Evolutionary conservation across 1,140 invertebrate genomes (phyloP).

Genomic region (Ptiloglossa arizonensis): DNA sequence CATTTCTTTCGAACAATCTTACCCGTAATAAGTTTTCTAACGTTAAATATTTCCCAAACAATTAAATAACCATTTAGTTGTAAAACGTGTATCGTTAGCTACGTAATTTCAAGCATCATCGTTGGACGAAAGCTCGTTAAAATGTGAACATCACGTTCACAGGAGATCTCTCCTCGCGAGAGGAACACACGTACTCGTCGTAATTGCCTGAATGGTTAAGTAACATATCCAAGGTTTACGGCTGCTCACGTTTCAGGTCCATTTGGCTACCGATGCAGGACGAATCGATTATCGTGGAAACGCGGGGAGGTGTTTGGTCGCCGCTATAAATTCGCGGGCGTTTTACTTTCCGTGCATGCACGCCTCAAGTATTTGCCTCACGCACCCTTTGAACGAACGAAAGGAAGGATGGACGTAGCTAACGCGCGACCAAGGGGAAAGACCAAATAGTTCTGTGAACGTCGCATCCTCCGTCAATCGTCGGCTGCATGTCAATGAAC

Average conservation of each 20-base stretch:
- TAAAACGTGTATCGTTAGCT: too few species aligned
- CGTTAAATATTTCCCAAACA: too few species aligned
- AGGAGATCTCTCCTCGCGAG: too few species aligned
- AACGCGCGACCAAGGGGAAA: slow-evolving; percentile 30
- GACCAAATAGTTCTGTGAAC: slow-evolving; percentile 66
- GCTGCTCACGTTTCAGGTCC: neutral
- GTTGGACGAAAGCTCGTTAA: too few species aligned
- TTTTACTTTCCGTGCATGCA: slow-evolving; percentile 35
- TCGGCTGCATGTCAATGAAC: slow-evolving; percentile 68
- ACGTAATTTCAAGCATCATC: too few species aligned
- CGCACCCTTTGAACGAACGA: slow-evolving; percentile 37
- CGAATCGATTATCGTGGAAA: neutral
- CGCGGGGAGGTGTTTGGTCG: neutral
- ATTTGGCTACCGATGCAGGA: neutral
- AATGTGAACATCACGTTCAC: too few species aligned
- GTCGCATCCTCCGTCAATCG: slow-evolving; percentile 66
- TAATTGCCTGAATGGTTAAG: too few species aligned
- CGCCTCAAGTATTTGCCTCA: slow-evolving; percentile 57
- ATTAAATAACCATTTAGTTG: too few species aligned
- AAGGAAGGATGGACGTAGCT: slow-evolving; percentile 9
- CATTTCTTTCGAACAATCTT: too few species aligned
- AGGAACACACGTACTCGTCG: too few species aligned
- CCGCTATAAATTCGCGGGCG: slow-evolving; percentile 31
- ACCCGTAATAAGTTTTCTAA: too few species aligned
- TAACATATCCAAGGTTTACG: too few species aligned